These are phyloP conservation scores for Cataglyphis rosenhaueri DNA, from an alignment of 2,888 invertebrate species.

Conservation along the genomic window DNA sequence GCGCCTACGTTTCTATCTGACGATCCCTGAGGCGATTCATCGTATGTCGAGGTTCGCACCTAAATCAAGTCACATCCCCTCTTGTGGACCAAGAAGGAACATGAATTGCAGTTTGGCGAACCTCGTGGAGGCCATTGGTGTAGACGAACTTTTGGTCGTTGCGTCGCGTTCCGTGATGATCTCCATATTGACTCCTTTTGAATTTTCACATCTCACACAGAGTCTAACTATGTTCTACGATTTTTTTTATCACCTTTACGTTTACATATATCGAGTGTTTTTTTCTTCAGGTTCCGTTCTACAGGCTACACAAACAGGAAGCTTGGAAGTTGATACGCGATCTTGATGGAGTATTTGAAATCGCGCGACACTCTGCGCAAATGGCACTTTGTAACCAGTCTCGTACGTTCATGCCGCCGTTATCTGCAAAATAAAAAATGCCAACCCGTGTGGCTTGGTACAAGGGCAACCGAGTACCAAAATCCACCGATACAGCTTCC, in stretches of 20 bases:
- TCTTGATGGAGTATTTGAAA: constrained; percentile 63
- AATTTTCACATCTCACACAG: constrained; percentile 43
- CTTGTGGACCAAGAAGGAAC: constrained; percentile 76
- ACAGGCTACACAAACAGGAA: constrained; percentile 65
- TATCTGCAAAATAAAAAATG: constrained; percentile 81
- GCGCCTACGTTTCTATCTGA: constrained; percentile 59
- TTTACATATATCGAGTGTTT: constrained; percentile 45
- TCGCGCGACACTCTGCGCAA: constrained; percentile 74
- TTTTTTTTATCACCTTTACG: constrained; percentile 42
- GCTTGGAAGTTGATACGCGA: constrained; percentile 59
- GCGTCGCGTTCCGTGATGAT: constrained; percentile 54
- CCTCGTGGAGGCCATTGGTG: constrained; percentile 60
- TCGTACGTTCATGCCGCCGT: constrained; percentile 77
- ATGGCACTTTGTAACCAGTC: constrained; percentile 75
- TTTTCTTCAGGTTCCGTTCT: constrained; percentile 25
- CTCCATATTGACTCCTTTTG: constrained; percentile 62
- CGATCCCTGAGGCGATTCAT: constrained; percentile 73
- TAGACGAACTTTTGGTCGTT: constrained; percentile 46
- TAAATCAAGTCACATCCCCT: constrained; percentile 70
- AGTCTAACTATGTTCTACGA: constrained; percentile 35
- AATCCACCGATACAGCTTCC: constrained; percentile 76
- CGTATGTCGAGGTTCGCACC: constrained; percentile 52
- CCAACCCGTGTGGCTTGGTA: constrained; percentile 69
- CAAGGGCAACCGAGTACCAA: constrained; percentile 58
- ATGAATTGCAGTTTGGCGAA: constrained; percentile 71